A percentile compares a stretch with the other conserved stretches of the same genome.
Evolutionary conservation across 37 sponge, comb jelly and placozoan genomes (phyloP).

Genomic region (Chondrosia reniformis): DNA sequence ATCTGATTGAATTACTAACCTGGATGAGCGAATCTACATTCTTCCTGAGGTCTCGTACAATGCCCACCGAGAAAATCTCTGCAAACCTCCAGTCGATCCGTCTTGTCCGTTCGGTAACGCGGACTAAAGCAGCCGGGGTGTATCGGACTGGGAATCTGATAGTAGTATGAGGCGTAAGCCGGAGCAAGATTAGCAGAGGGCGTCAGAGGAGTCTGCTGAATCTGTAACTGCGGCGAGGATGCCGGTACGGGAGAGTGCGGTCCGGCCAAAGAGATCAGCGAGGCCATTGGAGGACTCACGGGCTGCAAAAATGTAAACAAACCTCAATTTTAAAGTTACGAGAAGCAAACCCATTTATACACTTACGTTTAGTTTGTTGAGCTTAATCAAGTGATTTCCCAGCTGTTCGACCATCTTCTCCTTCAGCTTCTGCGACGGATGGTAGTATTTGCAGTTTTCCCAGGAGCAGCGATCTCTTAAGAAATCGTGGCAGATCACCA

Average conservation of each 20-base stretch:
- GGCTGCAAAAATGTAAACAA: too few relatives aligned
- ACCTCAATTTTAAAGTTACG: too few relatives aligned
- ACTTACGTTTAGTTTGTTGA: too few relatives aligned
- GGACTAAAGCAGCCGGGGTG: neutral
- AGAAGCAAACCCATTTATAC: too few relatives aligned
- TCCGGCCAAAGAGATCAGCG: too few relatives aligned
- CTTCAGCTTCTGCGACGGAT: neutral
- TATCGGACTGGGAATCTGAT: too few relatives aligned
- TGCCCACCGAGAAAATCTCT: slow-evolving; percentile 58
- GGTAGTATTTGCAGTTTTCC: slow-evolving; percentile 27
- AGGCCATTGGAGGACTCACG: too few relatives aligned
- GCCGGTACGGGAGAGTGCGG: slow-evolving; percentile 1
- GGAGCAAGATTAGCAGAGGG: neutral
- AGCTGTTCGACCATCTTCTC: slow-evolving; percentile 15
- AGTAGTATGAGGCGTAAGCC: neutral
- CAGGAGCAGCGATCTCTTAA: slow-evolving; percentile 1
- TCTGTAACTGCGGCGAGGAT: neutral
- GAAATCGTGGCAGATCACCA: slow-evolving; percentile 5
- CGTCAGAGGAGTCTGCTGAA: neutral
- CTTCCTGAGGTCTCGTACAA: slow-evolving; percentile 43
- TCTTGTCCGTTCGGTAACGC: slow-evolving; percentile 14
- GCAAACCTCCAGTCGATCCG: slow-evolving; percentile 64
- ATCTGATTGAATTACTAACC: too few relatives aligned
- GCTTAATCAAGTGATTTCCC: too few relatives aligned
- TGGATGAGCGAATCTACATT: slow-evolving; percentile 87